Evolutionary conservation across 35 echinoderm and acorn worm species (phyloP), one percentile per base, ranked within the genome.

Genomic region (Apostichopus japonicus): DNA sequence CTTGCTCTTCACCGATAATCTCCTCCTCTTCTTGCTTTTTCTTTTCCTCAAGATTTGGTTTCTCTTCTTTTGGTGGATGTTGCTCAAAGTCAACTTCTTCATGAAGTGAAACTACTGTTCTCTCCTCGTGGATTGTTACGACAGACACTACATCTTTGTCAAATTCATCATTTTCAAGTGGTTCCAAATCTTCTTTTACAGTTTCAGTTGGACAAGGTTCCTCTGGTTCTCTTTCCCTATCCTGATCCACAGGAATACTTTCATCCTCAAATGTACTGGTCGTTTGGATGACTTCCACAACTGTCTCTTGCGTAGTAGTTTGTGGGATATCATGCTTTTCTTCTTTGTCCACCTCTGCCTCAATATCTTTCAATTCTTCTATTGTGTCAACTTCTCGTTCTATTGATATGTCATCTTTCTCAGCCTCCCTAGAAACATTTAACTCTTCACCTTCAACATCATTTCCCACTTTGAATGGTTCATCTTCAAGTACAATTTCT

Each of bases 361-460:
- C 19, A 54, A 54, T 51, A 67, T 90, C 62, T 90, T 23, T 78
- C 51, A 76, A 14, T 77, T 65, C 22, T 4, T 73, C 62, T 77
- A 6, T 51, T 88, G 70, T 59, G 19, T 93, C 84, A 25, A 63
- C 92, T 89, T 10, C 56, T 59, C 11, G 24, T 86, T 86, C 82
- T 53, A 16, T 59, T 86, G 24, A 52, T 22, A 54, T n/a, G 78
- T 51, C n/a, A 19, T 90, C 54, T 17, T 56, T 10, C 16, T 80
- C 84, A 80, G 16, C 51, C 23, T 2, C 21, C 7, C 16, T 80
- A 52, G 19, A 56, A 33, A 55, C 27, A 23, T 24, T 65, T 27
- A 23, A 53, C 78, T 95, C 54, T 81, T 78, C 91, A 62, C 56
- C 7, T 79, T 86, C 81, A 71, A 75, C 80, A 58, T 24, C 93